Evolutionary conservation across 2,888 invertebrate species (phyloP).

Genomic region (Apamea epomidion): DNA sequence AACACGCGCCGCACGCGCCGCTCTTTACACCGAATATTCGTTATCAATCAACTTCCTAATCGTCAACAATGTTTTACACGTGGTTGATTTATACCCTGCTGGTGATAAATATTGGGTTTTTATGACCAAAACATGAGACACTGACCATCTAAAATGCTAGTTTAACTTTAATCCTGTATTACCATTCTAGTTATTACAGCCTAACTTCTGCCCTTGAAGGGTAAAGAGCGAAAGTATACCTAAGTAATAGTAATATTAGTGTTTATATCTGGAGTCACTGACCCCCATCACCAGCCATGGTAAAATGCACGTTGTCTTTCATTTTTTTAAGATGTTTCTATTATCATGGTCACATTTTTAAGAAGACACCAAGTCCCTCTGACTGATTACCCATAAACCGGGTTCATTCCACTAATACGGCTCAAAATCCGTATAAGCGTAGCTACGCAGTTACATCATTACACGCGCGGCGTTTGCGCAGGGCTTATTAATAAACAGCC

Average conservation of each 20-base stretch:
- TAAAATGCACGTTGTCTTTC: too few species aligned
- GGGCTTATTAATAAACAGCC: conserved; percentile 86
- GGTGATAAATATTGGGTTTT: not conserved
- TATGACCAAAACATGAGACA: not conserved
- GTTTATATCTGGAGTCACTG: not conserved
- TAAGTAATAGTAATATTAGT: not conserved
- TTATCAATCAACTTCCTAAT: conserved; percentile 50
- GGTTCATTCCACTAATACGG: conserved; percentile 35
- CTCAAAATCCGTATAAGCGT: conserved; percentile 69
- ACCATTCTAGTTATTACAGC: not conserved
- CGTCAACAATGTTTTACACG: conserved; percentile 46
- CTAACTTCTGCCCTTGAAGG: not conserved
- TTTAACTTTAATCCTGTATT: not conserved
- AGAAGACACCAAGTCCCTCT: not conserved
- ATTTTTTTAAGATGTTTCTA: not conserved
- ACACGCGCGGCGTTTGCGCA: conserved; percentile 84
- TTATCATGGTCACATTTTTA: not conserved
- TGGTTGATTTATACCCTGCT: not conserved
- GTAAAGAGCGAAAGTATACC: not conserved
- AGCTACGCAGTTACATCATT: conserved; percentile 82
- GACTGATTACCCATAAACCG: conserved; percentile 7
- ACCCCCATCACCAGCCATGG: not conserved
- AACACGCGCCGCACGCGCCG: conserved; percentile 83
- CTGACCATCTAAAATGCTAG: too few species aligned
- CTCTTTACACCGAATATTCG: conserved; percentile 66